These are phyloP conservation scores for Chionomys nivalis DNA, from an alignment of 2,113 vertebrate species.

Conservation along the genomic window DNA sequence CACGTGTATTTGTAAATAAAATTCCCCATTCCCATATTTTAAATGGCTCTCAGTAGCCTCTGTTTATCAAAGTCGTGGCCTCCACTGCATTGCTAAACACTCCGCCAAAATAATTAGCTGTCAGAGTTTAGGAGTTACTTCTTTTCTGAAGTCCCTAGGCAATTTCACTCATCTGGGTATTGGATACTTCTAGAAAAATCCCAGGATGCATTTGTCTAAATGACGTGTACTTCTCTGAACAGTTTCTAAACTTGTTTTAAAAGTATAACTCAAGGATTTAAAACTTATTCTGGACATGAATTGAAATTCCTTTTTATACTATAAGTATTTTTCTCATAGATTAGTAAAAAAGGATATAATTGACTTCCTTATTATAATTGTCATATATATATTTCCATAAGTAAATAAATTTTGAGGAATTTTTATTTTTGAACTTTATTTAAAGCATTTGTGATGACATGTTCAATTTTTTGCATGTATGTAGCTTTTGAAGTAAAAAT, in stretches of 20 bases:
- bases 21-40: conserved; percentile 54
- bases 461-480: conserved; percentile 70
- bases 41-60: conserved; percentile 69
- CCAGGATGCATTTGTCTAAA: conserved; percentile 44
- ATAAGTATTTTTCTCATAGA: conserved; percentile 61
- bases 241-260: conserved; percentile 54
- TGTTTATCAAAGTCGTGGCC: conserved; percentile 74
- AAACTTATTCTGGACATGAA: conserved; percentile 60
- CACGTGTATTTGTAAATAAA: conserved; percentile 74
- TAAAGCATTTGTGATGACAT: conserved; percentile 71
- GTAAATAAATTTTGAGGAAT: conserved; percentile 66
- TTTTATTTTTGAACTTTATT: conserved; percentile 78
- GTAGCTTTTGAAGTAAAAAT: conserved; percentile 70
- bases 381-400: conserved; percentile 70
- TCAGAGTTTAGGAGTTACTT: conserved; percentile 36
- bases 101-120: not conserved
- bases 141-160: conserved; percentile 69
- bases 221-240: conserved; percentile 10
- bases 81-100: conserved; percentile 77
- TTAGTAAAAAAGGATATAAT: conserved; percentile 50
- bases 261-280: conserved; percentile 43
- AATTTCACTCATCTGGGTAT: conserved; percentile 64
- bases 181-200: conserved; percentile 40
- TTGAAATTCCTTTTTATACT: conserved; percentile 62
- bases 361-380: conserved; percentile 62